Evolutionary conservation across 2,888 invertebrate genomes (phyloP), one percentile per base, ranked within the genome.

Genomic region (Phortica okadai): DNA sequence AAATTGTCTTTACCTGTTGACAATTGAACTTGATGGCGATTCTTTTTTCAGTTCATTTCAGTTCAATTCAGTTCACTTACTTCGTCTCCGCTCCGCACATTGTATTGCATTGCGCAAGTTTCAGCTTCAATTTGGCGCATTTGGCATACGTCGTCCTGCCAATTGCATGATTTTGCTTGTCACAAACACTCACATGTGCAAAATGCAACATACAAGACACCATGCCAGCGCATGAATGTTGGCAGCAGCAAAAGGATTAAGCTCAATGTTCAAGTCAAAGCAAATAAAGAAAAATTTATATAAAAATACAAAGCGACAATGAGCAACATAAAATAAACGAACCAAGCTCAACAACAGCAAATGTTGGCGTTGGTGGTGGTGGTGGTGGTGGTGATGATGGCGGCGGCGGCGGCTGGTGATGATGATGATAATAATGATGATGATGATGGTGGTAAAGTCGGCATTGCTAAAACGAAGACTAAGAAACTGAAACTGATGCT

Each of bases 11-110:
- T 86, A 86, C 84, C 86, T 86, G 86, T 83, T 85, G 82, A 75
- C 85, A 85, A 85, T 86, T 85, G 85, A 86, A 82, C 87, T 82
- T 85, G 82, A 83, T 84, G 82, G 78, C 77, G 69, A 77, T 77
- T 56, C 76, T 70, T 67, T 67, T 78, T 77, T 77, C 76, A 69
- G 82, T 80, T 77, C 75, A 77, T 82, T 76, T 81, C 78, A 80
- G 79, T 80, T 25, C 64, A 41, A 62, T 25, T 62, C 79, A 79
- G 56, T 33, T 33, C 33, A 33, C 33, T 33, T 33, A 33, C 33
- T 5, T 33, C 33, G 33, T 33, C 33, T 33, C 33, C 3, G 2
- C 33, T 33, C 33, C 62, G 33, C 62, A 16, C 1, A 6, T 67
- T 42, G 16, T 10, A 41, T 67, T 8, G 42, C 67, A 45, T 67